Evolutionary conservation across 2,888 invertebrate genomes (phyloP).

Genomic region (Acrobasis repandana): DNA sequence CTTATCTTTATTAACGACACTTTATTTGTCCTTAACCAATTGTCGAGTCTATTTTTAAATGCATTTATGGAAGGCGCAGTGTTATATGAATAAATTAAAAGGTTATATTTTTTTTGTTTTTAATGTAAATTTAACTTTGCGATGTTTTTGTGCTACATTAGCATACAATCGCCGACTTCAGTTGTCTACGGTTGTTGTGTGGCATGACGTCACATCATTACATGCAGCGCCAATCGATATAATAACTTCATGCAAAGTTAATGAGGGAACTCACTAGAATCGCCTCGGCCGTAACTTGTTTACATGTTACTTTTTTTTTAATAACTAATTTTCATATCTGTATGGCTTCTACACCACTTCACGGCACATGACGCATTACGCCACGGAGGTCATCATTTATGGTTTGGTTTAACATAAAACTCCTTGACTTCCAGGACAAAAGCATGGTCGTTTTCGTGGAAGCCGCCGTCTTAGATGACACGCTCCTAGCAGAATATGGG

Average conservation of each 20-base stretch:
- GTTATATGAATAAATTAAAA: too few species aligned
- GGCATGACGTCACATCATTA: constrained; percentile 14
- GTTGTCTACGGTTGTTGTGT: neutral
- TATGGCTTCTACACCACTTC: too few species aligned
- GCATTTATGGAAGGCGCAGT: too few species aligned
- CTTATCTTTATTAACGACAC: too few species aligned
- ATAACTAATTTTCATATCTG: too few species aligned
- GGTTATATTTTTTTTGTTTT: too few species aligned
- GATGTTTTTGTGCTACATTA: constrained; percentile 18
- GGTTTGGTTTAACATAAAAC: neutral
- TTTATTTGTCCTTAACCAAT: too few species aligned
- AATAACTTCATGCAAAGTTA: constrained; percentile 33
- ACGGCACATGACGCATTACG: too few species aligned
- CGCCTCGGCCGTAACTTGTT: neutral
- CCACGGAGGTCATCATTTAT: too few species aligned
- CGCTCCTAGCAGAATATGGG: constrained; percentile 87
- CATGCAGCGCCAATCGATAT: constrained; percentile 24
- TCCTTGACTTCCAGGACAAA: constrained; percentile 87
- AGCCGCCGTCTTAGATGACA: constrained; percentile 94
- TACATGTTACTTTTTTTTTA: too few species aligned
- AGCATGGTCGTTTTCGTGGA: constrained; percentile 98
- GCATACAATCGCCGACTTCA: constrained; percentile 2
- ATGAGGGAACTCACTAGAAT: constrained; percentile 26
- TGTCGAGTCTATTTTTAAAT: too few species aligned
- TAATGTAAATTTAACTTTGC: too few species aligned